Conservation (phyloP, 2,888 invertebrate species). For the Andricus curvator region DNA sequence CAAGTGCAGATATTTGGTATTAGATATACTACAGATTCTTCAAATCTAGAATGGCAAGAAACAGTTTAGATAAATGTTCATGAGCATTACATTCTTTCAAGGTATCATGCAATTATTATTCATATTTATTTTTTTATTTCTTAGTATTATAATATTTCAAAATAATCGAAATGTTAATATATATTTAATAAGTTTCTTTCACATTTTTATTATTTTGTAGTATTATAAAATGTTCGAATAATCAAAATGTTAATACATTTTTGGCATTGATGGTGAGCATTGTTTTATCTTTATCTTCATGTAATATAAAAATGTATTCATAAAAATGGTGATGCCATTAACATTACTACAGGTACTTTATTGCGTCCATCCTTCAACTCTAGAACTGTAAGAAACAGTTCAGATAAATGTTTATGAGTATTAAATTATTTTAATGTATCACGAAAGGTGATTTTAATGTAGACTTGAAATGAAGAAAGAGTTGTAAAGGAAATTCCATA, state of each 20-base stretch:
- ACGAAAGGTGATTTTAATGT: background rate
- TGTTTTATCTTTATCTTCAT: no score
- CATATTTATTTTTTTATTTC: no score
- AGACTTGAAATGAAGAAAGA: background rate
- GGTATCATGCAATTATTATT: background rate
- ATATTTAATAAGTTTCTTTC: no score
- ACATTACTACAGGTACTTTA: background rate
- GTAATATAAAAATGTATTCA: no score
- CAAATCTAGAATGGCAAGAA: background rate
- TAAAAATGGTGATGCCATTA: no score
- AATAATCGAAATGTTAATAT: no score
- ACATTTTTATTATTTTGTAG: no score
- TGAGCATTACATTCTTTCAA: background rate
- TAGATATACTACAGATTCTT: background rate
- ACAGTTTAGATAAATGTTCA: background rate
- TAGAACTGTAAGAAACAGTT: background rate
- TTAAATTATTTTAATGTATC: background rate
- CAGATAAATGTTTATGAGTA: background rate
- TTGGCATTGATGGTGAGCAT: no score
- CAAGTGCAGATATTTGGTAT: no score
- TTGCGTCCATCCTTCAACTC: background rate
- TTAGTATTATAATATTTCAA: no score
- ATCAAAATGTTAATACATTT: no score
- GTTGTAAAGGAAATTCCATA: background rate
- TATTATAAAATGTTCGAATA: no score